phyloP scores from a whole-genome alignment of 1,140 invertebrate species.

The Odontomachus brunneus region DNA sequence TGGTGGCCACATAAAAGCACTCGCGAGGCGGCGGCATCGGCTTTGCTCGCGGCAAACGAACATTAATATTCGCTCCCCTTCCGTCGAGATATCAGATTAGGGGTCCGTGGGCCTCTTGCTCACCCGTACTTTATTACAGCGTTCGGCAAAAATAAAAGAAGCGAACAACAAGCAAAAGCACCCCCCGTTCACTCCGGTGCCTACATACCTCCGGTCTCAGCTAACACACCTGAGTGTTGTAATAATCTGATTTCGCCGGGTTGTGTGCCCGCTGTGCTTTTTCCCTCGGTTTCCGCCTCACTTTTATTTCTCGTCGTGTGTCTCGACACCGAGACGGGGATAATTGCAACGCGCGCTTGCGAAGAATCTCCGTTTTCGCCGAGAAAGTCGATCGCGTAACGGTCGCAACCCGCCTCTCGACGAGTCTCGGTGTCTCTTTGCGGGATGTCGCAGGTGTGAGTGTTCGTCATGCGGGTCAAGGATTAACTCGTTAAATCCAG shows the following conservation, averaged over 20 bases:
- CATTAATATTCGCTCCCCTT: slow-evolving; percentile 73
- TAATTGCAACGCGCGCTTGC: slow-evolving; percentile 33
- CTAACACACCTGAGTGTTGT: neutral
- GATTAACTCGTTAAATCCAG: no score
- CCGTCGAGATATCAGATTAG: slow-evolving; percentile 71
- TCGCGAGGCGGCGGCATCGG: slow-evolving; percentile 50
- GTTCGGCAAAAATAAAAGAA: slow-evolving; percentile 49
- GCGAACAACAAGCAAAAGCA: slow-evolving; percentile 26
- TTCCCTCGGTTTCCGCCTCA: slow-evolving; percentile 39
- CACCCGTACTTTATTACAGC: slow-evolving; percentile 62
- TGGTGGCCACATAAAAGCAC: slow-evolving; percentile 65
- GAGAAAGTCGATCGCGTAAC: slow-evolving; percentile 33
- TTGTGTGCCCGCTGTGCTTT: slow-evolving; percentile 21
- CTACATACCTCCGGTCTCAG: neutral
- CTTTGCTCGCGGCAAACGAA: slow-evolving; percentile 63
- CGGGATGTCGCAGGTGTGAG: no score
- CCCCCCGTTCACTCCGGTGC: neutral
- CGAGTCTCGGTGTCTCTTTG: neutral
- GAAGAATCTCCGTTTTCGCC: neutral
- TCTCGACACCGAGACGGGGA: neutral
- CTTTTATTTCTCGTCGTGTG: neutral
- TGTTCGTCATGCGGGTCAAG: no score
- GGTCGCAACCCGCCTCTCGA: neutral
- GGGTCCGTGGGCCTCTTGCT: slow-evolving; percentile 29
- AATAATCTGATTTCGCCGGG: slow-evolving; percentile 65